phyloP scores from a whole-genome alignment of 2,113 vertebrate species.

The Perccottus glenii region DNA sequence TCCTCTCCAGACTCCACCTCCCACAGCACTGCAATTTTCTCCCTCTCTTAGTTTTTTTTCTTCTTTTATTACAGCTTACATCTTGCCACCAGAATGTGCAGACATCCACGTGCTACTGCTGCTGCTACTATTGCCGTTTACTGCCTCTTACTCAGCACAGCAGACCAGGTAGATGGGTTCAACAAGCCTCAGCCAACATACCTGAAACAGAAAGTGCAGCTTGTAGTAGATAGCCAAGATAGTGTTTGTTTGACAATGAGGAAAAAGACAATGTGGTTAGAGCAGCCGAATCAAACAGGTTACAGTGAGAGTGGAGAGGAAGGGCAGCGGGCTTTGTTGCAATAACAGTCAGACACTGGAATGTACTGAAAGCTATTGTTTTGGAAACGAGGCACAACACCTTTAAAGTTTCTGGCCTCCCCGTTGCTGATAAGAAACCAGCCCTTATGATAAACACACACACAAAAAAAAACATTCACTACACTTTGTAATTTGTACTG shows the following conservation, averaged over 20 bases:
- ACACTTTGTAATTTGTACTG: constrained; percentile 16
- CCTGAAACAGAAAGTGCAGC: background rate
- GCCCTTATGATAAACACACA: constrained; percentile 15
- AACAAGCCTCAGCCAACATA: constrained; percentile 20
- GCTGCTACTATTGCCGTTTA: background rate
- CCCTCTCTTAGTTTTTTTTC: background rate
- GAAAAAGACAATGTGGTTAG: background rate
- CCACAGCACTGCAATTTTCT: background rate
- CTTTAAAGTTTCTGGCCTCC: constrained; percentile 56
- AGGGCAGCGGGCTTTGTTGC: constrained; percentile 8
- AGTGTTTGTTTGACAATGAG: background rate
- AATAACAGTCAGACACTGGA: constrained; percentile 46
- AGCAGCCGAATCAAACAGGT: constrained; percentile 13
- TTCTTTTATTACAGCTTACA: background rate
- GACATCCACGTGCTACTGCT: background rate
- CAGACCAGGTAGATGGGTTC: constrained; percentile 15
- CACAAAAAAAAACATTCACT: constrained; percentile 4
- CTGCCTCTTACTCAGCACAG: background rate
- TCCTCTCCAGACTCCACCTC: constrained; percentile 7
- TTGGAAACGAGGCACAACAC: constrained; percentile 50
- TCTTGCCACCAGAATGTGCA: constrained; percentile 1
- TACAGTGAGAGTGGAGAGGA: constrained; percentile 29
- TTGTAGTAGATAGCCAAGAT: background rate
- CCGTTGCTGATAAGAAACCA: constrained; percentile 44
- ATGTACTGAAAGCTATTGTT: constrained; percentile 50